Conservation (phyloP, 2,113 vertebrate species). For the Geothlypis trichas region DNA sequence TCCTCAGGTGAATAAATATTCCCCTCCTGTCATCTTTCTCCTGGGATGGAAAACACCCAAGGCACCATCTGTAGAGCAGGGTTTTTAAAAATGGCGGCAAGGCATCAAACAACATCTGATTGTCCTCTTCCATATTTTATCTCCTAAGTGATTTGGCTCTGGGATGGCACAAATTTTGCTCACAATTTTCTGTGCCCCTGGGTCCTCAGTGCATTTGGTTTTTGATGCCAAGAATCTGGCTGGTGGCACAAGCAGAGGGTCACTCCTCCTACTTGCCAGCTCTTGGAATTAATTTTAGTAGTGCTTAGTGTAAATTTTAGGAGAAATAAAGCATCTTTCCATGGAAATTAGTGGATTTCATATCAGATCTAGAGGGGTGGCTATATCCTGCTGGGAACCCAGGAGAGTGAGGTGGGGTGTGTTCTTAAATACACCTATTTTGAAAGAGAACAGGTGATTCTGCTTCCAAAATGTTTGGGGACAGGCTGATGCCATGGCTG, state of each 20-base stretch:
- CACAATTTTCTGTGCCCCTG: not conserved
- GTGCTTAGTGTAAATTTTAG: not conserved
- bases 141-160: not conserved
- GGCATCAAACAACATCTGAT: not conserved
- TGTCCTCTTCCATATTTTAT: not conserved
- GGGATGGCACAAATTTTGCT: not conserved
- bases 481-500: not conserved
- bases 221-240: not conserved
- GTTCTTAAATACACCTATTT: not conserved
- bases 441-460: not conserved
- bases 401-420: fast-evolving
- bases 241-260: not conserved
- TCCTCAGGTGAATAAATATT: not conserved
- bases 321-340: not conserved
- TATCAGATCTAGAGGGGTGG: not conserved
- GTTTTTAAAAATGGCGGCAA: not conserved
- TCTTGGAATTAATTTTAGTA: not conserved
- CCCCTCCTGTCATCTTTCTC: not conserved
- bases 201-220: not conserved
- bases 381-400: fast-evolving
- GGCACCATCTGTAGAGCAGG: not conserved
- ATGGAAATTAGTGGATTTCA: not conserved
- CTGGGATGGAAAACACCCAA: not conserved
- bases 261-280: not conserved
- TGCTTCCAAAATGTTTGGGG: not conserved